Base-by-base conservation (phyloP, 2,797 vertebrate genomes). In the Lophius americanus region DNA sequence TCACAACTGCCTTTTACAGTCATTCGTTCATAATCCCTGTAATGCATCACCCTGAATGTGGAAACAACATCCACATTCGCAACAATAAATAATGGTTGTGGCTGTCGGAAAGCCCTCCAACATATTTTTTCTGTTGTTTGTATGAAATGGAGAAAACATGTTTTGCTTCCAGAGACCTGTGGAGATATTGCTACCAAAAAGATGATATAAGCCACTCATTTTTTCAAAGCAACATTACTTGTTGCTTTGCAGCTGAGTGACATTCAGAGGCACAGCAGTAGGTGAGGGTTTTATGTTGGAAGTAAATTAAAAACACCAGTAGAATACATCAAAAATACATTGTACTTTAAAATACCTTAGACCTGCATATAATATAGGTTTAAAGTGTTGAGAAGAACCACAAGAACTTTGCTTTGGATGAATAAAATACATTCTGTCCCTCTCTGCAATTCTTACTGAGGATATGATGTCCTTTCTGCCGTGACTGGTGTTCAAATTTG, bases 381-480 rank as follows among this genome's bases (percentile, higher is more conserved):
- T 83, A 88, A 89, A 88, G 81, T 80, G 67, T 77, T 51, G 63
- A 75, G 72, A 85, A 76, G 76, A 87, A 77, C 82, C 77, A 64
- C 76, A 83, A 83, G 63, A 68, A 64, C 68, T 86, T 76, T 73
- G 57, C 82, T 79, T 79, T 77, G 73, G 81, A 77, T 82, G 78
- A 89, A 89, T 89, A 80, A 88, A 88, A 87, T 68, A 52, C 55
- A 60, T 75, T 67, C 68, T 79, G 81, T 78, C 75, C 68, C 60
- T 83, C 70, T 81, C 58, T 74, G 54, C 51, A 51, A 35, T 65
- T 74, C 75, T 75, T 60, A 75, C 78, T 76, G 81, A 73, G 85
- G 76, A 85, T 85, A 42, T 81, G 76, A 81, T 84, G 90, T 90
- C 79, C 88, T 85, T 68, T 75, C 84, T 87, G 85, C 76, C 85